Conservation (phyloP, 2,113 vertebrate species). For the Tichodroma muraria region DNA sequence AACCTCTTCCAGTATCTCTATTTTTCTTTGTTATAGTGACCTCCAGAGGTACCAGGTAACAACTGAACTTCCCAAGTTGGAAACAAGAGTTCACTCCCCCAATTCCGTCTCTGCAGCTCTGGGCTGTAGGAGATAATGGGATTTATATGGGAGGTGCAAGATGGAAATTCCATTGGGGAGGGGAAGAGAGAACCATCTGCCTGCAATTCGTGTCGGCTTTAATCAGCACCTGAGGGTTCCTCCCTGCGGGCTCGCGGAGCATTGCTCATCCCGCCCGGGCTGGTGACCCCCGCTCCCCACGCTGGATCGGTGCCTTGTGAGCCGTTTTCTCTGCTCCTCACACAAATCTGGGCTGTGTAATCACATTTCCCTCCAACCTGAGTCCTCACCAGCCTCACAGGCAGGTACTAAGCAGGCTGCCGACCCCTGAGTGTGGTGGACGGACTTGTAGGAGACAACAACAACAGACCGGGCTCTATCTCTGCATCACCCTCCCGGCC, state of each 20-base stretch:
- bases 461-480: accelerated
- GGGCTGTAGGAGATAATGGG: accelerated
- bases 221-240: neutral
- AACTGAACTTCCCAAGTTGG: constrained; percentile 5
- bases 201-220: accelerated
- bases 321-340: neutral
- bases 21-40: constrained; percentile 60
- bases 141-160: neutral
- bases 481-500: accelerated
- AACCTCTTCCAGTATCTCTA: neutral
- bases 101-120: accelerated
- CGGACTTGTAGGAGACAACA: neutral
- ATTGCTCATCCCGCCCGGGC: accelerated
- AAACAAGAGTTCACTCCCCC: neutral
- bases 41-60: constrained; percentile 53
- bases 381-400: neutral
- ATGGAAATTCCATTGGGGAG: neutral
- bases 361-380: neutral
- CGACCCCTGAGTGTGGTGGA: accelerated
- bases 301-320: accelerated
- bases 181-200: neutral
- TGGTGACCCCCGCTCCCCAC: neutral
- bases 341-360: neutral
- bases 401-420: neutral
- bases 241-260: accelerated